Percentiles rank a stretch among this genome's conserved stretches.
These are phyloP conservation scores for Neodiprion fabricii DNA, from an alignment of 1,140 invertebrate genomes.

Conservation along the genomic window DNA sequence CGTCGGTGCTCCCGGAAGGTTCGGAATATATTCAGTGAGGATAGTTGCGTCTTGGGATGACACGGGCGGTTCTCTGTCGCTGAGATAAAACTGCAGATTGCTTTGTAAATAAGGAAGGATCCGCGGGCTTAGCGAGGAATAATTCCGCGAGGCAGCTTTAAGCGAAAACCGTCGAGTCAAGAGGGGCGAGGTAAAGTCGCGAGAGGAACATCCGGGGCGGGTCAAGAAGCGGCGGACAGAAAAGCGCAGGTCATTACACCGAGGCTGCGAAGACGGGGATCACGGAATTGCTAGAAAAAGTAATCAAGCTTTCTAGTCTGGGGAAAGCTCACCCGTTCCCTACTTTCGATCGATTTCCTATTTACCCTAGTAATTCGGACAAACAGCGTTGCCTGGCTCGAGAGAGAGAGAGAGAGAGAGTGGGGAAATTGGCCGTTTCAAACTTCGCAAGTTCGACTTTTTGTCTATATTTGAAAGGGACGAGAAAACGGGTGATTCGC, in stretches of 20 bases:
- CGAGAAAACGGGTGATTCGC: too few relatives aligned
- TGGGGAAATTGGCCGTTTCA: too few relatives aligned
- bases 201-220: neutral
- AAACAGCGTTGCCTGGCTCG: neutral
- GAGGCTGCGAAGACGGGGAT: neutral
- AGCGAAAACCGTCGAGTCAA: too few relatives aligned
- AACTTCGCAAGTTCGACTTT: too few relatives aligned
- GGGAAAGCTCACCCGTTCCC: neutral
- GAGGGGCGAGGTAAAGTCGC: too few relatives aligned
- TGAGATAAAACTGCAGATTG: slow-evolving; percentile 5
- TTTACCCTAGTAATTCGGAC: slow-evolving; percentile 2
- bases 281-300: neutral
- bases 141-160: too few relatives aligned
- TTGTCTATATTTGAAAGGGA: too few relatives aligned
- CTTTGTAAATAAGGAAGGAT: neutral
- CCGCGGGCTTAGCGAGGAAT: neutral
- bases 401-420: too few relatives aligned
- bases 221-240: neutral
- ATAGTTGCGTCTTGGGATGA: neutral
- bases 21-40: neutral
- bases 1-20: neutral
- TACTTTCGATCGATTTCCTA: neutral
- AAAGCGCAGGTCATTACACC: neutral
- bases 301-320: neutral
- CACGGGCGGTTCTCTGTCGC: neutral